Evolutionary conservation across 1,140 invertebrate genomes (phyloP).

Genomic region (Papilio helenus): DNA sequence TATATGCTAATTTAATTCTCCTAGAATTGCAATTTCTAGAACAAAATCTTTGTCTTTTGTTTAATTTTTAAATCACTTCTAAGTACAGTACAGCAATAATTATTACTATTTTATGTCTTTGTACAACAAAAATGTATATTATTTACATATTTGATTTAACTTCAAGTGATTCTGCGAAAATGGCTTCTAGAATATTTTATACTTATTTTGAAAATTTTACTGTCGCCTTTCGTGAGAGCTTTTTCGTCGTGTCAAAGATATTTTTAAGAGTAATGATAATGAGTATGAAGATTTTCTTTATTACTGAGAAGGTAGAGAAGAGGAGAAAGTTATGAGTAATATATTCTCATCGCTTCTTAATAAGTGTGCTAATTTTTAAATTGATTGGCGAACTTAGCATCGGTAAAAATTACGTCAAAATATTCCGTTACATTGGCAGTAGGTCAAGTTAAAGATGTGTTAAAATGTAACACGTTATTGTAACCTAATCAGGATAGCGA

Average conservation of each 20-base stretch:
- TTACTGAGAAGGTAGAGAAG: not conserved
- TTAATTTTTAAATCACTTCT: not conserved
- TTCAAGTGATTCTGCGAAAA: too few relatives aligned
- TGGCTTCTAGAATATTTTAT: too few relatives aligned
- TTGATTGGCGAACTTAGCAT: not conserved
- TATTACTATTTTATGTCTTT: not conserved
- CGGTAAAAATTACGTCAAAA: not conserved
- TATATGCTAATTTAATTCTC: not conserved
- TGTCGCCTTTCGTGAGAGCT: not conserved
- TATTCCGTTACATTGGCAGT: not conserved
- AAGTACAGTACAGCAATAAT: not conserved
- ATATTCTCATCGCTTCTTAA: not conserved
- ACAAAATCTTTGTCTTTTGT: not conserved
- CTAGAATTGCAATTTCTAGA: not conserved
- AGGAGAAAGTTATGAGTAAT: conserved; percentile 2
- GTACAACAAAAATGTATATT: not conserved
- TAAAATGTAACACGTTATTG: not conserved
- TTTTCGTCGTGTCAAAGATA: not conserved
- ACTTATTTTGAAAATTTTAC: too few relatives aligned
- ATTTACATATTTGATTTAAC: not conserved
- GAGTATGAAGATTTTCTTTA: not conserved
- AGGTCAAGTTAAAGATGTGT: conserved; percentile 11
- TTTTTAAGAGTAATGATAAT: not conserved
- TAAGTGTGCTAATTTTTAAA: conserved; percentile 12
- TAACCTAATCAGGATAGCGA: not conserved